These are phyloP conservation scores for Silurus lanzhouensis DNA, from an alignment of 2,797 vertebrate species.

Conservation along the genomic window DNA sequence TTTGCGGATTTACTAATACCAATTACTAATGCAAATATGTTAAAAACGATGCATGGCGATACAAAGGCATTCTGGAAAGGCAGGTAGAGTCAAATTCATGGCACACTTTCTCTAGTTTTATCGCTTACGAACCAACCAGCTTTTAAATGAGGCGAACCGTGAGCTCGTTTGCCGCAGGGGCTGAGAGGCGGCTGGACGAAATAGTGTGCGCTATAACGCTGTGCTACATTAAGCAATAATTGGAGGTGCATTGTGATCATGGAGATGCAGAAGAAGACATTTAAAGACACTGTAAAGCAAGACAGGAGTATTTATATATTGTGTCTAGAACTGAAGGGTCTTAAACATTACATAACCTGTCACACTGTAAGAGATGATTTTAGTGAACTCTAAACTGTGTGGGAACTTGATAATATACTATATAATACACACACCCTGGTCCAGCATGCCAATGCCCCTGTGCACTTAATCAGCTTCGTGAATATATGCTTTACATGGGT, in stretches of 20 bases:
- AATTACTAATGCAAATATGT: no score
- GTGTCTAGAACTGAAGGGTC: conserved; percentile 16
- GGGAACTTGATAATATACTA: not conserved
- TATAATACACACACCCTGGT: no score
- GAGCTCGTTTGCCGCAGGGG: conserved; percentile 42
- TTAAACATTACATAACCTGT: conserved; percentile 32
- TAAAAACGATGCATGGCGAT: no score
- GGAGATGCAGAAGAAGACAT: conserved; percentile 37
- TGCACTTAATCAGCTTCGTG: no score
- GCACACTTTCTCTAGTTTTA: conserved; percentile 45
- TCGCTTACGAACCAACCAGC: conserved; percentile 51
- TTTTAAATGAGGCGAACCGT: conserved; percentile 57
- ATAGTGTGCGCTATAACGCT: conserved; percentile 46
- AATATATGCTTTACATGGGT: no score
- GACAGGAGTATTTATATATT: not conserved
- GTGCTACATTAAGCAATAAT: conserved; percentile 65
- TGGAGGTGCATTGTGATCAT: conserved; percentile 58
- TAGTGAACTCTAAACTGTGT: not conserved
- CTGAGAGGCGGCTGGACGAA: conserved; percentile 39
- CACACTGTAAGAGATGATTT: not conserved
- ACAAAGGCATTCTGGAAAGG: not conserved
- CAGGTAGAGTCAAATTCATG: conserved; percentile 8
- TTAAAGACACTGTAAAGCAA: not conserved
- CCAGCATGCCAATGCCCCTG: no score
- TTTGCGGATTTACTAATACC: no score